These are phyloP conservation scores for Drosophila infuscata DNA, from an alignment of 2,888 invertebrate genomes.

Conservation along the genomic window DNA sequence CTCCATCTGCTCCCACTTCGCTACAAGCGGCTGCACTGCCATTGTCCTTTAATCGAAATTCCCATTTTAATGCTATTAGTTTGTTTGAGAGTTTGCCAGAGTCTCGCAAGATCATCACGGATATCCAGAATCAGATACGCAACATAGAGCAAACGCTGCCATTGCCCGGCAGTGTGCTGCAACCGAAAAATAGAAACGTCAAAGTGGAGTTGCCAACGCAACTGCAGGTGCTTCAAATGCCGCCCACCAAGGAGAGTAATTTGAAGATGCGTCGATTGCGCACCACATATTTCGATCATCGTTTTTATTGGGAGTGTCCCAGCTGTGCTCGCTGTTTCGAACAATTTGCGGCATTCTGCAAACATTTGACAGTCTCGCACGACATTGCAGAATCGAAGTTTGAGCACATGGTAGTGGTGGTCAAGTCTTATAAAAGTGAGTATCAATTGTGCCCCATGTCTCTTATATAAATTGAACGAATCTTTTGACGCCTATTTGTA, in stretches of 20 bases:
- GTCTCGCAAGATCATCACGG: slow-evolving; percentile 70
- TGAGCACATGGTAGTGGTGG: slow-evolving; percentile 42
- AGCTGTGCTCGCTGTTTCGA: slow-evolving; percentile 64
- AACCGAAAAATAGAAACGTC: slow-evolving; percentile 19
- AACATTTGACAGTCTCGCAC: slow-evolving; percentile 61
- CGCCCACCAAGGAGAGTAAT: slow-evolving; percentile 15
- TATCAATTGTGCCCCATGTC: background rate
- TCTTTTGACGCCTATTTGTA: background rate
- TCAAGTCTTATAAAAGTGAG: slow-evolving; percentile 59
- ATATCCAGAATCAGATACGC: slow-evolving; percentile 72
- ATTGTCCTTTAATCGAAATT: slow-evolving; percentile 35
- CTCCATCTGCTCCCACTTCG: background rate
- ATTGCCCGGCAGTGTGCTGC: slow-evolving; percentile 61
- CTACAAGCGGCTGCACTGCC: background rate
- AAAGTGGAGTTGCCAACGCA: background rate
- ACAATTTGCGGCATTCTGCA: slow-evolving; percentile 55
- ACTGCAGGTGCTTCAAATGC: slow-evolving; percentile 17
- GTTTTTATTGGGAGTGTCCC: slow-evolving; percentile 73
- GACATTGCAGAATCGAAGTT: slow-evolving; percentile 27
- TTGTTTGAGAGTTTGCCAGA: slow-evolving; percentile 71
- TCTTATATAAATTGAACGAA: background rate
- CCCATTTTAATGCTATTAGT: slow-evolving; percentile 42
- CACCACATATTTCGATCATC: slow-evolving; percentile 41
- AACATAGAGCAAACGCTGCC: slow-evolving; percentile 59
- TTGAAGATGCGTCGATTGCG: slow-evolving; percentile 44